These are phyloP conservation scores for Torymus texanus DNA, from an alignment of 2,888 invertebrate species.

Conservation along the genomic window DNA sequence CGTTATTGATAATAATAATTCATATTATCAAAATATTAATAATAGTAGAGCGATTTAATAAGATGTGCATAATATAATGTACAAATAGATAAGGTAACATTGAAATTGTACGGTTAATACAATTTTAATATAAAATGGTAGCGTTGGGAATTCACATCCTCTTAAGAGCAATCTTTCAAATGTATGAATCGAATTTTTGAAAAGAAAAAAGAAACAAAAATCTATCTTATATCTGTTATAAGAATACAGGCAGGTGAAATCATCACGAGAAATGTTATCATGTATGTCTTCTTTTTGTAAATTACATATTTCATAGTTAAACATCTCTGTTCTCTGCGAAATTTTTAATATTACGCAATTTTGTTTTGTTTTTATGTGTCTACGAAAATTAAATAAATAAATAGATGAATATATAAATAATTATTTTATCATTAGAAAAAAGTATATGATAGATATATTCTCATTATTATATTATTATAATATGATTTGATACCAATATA, in stretches of 20 bases:
- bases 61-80: slow-evolving; percentile 42
- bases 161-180: slow-evolving; percentile 41
- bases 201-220: slow-evolving; percentile 14
- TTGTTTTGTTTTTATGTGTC: slow-evolving; percentile 54
- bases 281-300: slow-evolving; percentile 48
- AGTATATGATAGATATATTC: slow-evolving; percentile 45
- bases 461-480: slow-evolving; percentile 48
- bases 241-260: slow-evolving; percentile 57
- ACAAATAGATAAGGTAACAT: slow-evolving; percentile 38
- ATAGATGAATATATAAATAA: slow-evolving; percentile 42
- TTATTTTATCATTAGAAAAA: slow-evolving; percentile 51
- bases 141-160: slow-evolving; percentile 43
- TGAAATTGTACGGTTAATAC: slow-evolving; percentile 10
- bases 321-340: slow-evolving; percentile 33
- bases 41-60: not conserved
- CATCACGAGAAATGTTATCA: slow-evolving; percentile 41
- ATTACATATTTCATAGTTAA: slow-evolving; percentile 44
- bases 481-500: slow-evolving; percentile 53
- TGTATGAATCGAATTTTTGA: slow-evolving; percentile 41
- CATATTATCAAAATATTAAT: too few species aligned
- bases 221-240: slow-evolving; percentile 46
- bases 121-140: slow-evolving; percentile 20
- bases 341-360: slow-evolving; percentile 38
- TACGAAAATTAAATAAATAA: slow-evolving; percentile 40
- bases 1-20: slow-evolving; percentile 21